Percentiles rank a stretch among this genome's conserved stretches.
Evolutionary conservation across 2,113 vertebrate species (phyloP).

Genomic region (Cryptomyrus ogoouensis): DNA sequence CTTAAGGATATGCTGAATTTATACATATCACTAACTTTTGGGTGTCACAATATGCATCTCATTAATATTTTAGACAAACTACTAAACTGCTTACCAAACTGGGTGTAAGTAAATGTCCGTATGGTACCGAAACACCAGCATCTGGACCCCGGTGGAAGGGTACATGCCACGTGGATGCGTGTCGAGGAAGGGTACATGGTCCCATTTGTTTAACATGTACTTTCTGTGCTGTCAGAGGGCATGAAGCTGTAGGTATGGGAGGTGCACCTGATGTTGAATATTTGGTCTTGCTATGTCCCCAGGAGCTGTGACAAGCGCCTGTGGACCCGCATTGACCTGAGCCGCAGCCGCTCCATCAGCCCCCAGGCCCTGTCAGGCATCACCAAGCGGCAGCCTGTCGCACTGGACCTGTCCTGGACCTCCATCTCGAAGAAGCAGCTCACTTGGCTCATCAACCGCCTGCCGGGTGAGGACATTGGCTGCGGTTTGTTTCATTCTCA

Average conservation of each 20-base stretch:
- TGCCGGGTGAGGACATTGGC: constrained; percentile 67
- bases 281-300: not conserved
- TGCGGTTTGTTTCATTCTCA: not conserved
- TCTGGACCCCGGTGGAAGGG: no score
- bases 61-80: no score
- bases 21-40: no score
- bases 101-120: no score
- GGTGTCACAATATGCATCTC: no score
- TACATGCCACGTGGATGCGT: no score
- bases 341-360: constrained; percentile 84
- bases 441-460: constrained; percentile 84
- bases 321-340: constrained; percentile 88
- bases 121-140: no score
- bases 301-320: constrained; percentile 90
- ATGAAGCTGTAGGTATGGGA: not conserved
- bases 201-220: no score
- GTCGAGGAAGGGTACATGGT: no score
- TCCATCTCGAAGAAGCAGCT: constrained; percentile 94
- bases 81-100: no score
- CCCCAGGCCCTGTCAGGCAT: constrained; percentile 86
- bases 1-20: no score
- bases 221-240: not conserved
- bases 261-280: not conserved
- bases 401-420: constrained; percentile 94
- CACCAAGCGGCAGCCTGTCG: constrained; percentile 82